phyloP scores from a whole-genome alignment of 2,113 vertebrate genomes.

The Onychostruthus taczanowskii region DNA sequence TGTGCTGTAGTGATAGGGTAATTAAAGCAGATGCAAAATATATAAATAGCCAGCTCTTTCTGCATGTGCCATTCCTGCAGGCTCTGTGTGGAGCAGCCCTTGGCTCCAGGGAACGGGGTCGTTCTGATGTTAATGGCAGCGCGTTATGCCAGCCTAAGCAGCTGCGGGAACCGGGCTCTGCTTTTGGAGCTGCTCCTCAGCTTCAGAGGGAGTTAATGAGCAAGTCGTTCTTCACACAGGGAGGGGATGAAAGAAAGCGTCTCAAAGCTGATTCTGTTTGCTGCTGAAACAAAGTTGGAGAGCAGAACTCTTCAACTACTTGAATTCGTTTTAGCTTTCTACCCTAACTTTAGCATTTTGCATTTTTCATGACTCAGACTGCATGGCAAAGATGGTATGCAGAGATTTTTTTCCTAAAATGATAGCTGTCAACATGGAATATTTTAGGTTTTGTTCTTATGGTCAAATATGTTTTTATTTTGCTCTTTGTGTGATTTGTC shows the following conservation, averaged over 20 bases:
- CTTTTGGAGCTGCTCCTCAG: neutral
- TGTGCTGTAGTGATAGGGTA: neutral
- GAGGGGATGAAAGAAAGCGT: neutral
- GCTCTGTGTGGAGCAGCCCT: neutral
- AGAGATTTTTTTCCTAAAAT: neutral
- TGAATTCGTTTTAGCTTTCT: neutral
- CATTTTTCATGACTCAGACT: neutral
- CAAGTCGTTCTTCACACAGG: neutral
- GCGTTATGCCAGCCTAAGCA: fast-evolving
- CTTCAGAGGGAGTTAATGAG: neutral
- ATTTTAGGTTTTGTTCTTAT: neutral
- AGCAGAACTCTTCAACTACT: neutral
- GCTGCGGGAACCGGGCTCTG: neutral
- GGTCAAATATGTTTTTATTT: neutral
- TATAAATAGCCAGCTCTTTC: neutral
- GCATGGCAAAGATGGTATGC: neutral
- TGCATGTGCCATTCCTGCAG: neutral
- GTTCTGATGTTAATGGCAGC: neutral
- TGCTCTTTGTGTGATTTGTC: neutral
- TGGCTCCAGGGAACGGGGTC: neutral
- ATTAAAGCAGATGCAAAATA: neutral
- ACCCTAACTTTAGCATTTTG: neutral
- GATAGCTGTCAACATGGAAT: neutral
- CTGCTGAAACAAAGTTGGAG: neutral
- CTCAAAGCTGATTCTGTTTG: neutral